These are phyloP conservation scores for Mesocentrotus franciscanus DNA, from an alignment of 53 echinoderm and acorn worm species.

Conservation along the genomic window DNA sequence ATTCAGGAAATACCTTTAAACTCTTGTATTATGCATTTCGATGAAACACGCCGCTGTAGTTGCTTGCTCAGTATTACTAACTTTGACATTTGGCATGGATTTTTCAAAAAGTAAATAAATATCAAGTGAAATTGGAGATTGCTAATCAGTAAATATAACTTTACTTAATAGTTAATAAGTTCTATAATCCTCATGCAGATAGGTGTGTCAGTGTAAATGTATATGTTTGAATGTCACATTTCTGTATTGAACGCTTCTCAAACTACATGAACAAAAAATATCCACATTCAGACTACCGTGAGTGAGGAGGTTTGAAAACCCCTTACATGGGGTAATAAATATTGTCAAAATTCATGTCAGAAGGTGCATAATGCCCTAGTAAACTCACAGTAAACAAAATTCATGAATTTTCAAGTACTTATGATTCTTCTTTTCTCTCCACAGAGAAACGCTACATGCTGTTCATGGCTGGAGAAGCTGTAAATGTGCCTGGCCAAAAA, in stretches of 20 bases:
- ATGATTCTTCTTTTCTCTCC: not conserved
- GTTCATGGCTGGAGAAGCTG: not conserved
- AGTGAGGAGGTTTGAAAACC: not conserved
- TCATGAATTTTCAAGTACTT: not conserved
- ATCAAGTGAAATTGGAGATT: no score
- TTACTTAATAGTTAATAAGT: no score
- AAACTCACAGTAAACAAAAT: not conserved
- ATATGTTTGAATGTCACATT: not conserved
- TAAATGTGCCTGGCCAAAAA: not conserved
- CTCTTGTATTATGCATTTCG: not conserved
- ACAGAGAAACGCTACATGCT: conserved; percentile 14
- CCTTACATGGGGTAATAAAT: not conserved
- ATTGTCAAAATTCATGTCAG: not conserved
- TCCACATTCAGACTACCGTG: not conserved
- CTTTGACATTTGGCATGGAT: no score
- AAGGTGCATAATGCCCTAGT: not conserved
- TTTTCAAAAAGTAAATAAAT: no score
- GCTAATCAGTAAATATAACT: no score
- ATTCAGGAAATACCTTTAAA: not conserved
- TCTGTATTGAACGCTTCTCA: not conserved
- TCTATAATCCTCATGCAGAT: no score
- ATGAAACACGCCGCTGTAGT: not conserved
- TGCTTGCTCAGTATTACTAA: not conserved
- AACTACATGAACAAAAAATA: not conserved
- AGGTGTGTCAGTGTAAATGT: not conserved